Base-by-base conservation (phyloP, 2,113 vertebrate species). In the Lagopus muta region DNA sequence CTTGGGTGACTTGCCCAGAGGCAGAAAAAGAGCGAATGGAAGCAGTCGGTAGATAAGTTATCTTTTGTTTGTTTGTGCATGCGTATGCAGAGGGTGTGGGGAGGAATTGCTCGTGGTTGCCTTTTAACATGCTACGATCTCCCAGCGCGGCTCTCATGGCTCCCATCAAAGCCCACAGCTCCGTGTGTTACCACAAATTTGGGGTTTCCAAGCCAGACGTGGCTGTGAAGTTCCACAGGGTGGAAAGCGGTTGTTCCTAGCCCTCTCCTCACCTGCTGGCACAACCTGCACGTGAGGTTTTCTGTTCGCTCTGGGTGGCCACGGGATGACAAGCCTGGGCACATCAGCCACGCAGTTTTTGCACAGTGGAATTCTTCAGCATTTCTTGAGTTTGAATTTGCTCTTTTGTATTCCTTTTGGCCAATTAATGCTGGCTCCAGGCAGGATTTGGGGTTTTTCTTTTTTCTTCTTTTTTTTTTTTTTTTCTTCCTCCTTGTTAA, bases 181-280 rank as follows among this genome's bases (percentile, higher is more conserved):
- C 64, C 0, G 0, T 32, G 28, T 15, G 34, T 61, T 77, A 90
- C 42, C 72, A 52, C 20, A 47, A n/a, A 83, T 85, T 61, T 65
- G 11, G 30, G 34, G 24, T 83, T 88, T 92, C 75, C 40, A 61
- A 85, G 47, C 52, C 76, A 89, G 85, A 81, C 9, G 13, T 20
- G 72, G 45, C 66, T 1, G 0, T 81, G 61, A 91, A 81, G 70
- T 91, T 92, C 64, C 64, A 43, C 0, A 2, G 65, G 11, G 55
- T 80, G 55, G 82, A 94, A 74, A 84, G 72, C 0, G 1, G 88
- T 77, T 92, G 28, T 47, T 57, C 69, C 32, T 82, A 81, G 58
- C 65, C 86, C 36, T 83, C 21, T 3, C 55, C 85, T 94, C 85
- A 92, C 82, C 91, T 95, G 85, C 65, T 88, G 86, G 67, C 73